A percentile compares a stretch with the other conserved stretches of the same genome.
Evolutionary conservation across 1,140 invertebrate genomes (phyloP).

Genomic region (Olivierus martensii): DNA sequence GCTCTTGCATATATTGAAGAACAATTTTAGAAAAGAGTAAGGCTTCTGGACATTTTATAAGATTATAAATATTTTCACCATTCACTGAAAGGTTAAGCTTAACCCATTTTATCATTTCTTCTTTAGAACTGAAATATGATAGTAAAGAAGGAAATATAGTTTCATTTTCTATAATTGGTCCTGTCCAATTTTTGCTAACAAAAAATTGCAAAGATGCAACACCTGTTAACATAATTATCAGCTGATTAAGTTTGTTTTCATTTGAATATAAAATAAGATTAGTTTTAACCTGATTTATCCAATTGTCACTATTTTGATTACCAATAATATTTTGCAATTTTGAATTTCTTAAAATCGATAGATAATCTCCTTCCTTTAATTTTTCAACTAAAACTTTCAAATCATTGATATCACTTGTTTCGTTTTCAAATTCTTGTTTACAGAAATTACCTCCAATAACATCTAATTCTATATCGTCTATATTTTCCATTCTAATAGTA

Average conservation of each 20-base stretch:
- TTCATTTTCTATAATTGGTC: slow-evolving; percentile 37
- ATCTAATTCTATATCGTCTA: no score
- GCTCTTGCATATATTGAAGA: slow-evolving; percentile 36
- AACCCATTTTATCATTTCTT: slow-evolving; percentile 9
- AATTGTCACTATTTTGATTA: no score
- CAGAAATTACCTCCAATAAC: no score
- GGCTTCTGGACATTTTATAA: slow-evolving; percentile 45
- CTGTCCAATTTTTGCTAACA: slow-evolving; percentile 65
- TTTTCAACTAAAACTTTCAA: no score
- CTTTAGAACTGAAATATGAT: neutral
- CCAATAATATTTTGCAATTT: no score
- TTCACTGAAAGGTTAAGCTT: slow-evolving; percentile 23
- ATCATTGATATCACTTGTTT: no score
- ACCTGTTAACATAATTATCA: slow-evolving; percentile 34
- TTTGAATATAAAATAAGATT: no score
- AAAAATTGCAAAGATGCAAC: slow-evolving; percentile 51
- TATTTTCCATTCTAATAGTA: no score
- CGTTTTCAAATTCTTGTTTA: no score
- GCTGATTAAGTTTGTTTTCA: neutral
- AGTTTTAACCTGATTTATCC: no score
- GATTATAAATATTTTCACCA: slow-evolving; percentile 31
- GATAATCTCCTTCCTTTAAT: no score
- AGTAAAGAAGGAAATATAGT: slow-evolving; percentile 7
- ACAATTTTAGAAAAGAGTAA: slow-evolving; percentile 50
- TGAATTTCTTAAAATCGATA: no score